A percentile compares a stretch with the other conserved stretches of the same genome.
phyloP scores from a whole-genome alignment of 2,888 invertebrate genomes.

The Amphipyra berbera region DNA sequence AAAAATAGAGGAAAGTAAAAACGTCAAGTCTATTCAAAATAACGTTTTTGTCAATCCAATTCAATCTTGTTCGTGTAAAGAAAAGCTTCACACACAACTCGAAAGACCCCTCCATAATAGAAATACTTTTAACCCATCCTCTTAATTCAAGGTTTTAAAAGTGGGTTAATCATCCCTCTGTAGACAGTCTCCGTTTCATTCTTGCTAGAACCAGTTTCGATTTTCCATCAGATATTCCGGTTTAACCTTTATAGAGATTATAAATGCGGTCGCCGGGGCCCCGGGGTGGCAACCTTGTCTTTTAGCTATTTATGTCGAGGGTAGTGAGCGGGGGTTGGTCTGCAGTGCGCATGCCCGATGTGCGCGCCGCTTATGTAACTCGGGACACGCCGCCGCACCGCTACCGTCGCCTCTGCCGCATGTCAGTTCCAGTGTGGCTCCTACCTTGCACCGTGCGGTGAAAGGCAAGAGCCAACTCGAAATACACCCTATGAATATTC shows the following conservation, averaged over 20 bases:
- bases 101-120: background rate
- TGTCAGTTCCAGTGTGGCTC: conserved; percentile 59
- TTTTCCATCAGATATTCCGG: conserved; percentile 84
- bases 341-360: conserved; percentile 82
- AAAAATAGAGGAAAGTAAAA: background rate
- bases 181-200: conserved; percentile 69
- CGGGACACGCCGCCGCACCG: conserved; percentile 68
- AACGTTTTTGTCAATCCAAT: background rate
- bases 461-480: conserved; percentile 21
- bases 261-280: conserved; percentile 86
- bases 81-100: background rate
- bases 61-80: background rate
- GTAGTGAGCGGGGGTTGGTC: conserved; percentile 78
- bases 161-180: conserved; percentile 61
- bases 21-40: too few species aligned
- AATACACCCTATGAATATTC: conserved; percentile 25
- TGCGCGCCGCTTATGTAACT: conserved; percentile 85
- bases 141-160: conserved; percentile 47
- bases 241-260: conserved; percentile 88
- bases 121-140: conserved; percentile 15
- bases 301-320: conserved; percentile 89
- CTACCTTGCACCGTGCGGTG: conserved; percentile 44
- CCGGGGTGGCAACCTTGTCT: conserved; percentile 89
- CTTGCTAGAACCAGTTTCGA: conserved; percentile 77
- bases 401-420: conserved; percentile 66